Percentiles rank a stretch among this genome's conserved stretches.
phyloP scores from a whole-genome alignment of 2,113 vertebrate species.

The Papio anubis region DNA sequence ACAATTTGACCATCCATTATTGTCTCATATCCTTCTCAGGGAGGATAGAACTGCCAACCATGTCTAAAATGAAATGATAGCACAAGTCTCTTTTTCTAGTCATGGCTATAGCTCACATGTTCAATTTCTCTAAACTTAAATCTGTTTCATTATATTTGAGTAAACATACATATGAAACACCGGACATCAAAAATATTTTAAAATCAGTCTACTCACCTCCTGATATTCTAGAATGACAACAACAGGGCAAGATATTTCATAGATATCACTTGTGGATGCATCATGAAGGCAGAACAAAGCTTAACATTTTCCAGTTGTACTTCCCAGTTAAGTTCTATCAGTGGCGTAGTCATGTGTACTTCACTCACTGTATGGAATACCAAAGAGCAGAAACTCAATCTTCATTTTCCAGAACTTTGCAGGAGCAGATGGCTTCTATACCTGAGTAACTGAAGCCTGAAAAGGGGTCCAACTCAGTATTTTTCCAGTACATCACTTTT shows the following conservation, averaged over 20 bases:
- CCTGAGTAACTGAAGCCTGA: neutral
- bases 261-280: neutral
- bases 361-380: neutral
- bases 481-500: slow-evolving; percentile 60
- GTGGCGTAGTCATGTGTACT: neutral
- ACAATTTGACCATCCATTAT: neutral
- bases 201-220: neutral
- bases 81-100: neutral
- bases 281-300: neutral
- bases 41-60: neutral
- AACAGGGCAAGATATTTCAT: neutral
- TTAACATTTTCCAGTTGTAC: neutral
- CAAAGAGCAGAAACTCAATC: neutral
- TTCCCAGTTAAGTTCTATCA: neutral
- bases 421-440: neutral
- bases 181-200: neutral
- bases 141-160: neutral
- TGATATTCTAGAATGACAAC: neutral
- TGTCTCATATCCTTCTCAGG: neutral
- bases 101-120: neutral
- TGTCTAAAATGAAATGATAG: neutral
- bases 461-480: neutral
- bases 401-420: neutral
- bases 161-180: neutral
- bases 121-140: neutral